Percentiles rank a stretch among this genome's conserved stretches.
Evolutionary conservation across 2,888 invertebrate genomes (phyloP).

Genomic region (Agriotes lineatus): DNA sequence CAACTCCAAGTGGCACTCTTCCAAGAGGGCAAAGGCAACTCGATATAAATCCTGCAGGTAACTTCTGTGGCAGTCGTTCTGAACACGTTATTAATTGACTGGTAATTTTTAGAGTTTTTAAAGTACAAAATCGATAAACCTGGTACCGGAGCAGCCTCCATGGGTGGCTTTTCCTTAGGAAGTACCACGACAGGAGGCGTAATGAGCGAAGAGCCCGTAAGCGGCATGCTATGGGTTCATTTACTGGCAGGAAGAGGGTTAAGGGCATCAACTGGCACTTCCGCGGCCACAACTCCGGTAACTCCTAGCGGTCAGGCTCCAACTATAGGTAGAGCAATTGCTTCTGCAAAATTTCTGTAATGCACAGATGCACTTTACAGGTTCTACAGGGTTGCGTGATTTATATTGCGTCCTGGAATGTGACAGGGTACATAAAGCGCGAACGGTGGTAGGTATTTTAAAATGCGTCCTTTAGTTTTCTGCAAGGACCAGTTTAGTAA

Average conservation of each 20-base stretch:
- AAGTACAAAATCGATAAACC: conserved; percentile 92
- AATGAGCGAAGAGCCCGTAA: conserved; percentile 74
- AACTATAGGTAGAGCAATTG: conserved; percentile 56
- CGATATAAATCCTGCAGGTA: conserved; percentile 91
- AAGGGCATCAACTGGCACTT: conserved; percentile 77
- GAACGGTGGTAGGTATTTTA: conserved; percentile 81
- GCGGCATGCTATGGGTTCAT: conserved; percentile 92
- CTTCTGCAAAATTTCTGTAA: conserved; percentile 16
- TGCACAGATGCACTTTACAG: conserved; percentile 52
- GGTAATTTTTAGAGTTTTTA: conserved; percentile 77
- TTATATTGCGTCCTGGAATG: conserved; percentile 98
- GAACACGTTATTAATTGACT: background rate
- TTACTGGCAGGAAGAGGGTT: conserved; percentile 89
- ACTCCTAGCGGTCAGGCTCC: conserved; percentile 71
- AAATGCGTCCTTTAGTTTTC: background rate
- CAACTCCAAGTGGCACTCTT: conserved; percentile 83
- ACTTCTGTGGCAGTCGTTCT: conserved; percentile 38
- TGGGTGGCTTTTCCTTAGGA: conserved; percentile 41
- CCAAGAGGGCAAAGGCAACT: conserved; percentile 80
- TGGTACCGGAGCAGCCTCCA: conserved; percentile 59
- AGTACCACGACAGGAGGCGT: conserved; percentile 52
- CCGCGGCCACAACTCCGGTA: conserved; percentile 80
- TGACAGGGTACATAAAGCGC: conserved; percentile 95
- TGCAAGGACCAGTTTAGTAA: background rate
- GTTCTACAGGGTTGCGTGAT: conserved; percentile 77